Conservation (phyloP, 2,113 vertebrate species). For the Hylia prasina region DNA sequence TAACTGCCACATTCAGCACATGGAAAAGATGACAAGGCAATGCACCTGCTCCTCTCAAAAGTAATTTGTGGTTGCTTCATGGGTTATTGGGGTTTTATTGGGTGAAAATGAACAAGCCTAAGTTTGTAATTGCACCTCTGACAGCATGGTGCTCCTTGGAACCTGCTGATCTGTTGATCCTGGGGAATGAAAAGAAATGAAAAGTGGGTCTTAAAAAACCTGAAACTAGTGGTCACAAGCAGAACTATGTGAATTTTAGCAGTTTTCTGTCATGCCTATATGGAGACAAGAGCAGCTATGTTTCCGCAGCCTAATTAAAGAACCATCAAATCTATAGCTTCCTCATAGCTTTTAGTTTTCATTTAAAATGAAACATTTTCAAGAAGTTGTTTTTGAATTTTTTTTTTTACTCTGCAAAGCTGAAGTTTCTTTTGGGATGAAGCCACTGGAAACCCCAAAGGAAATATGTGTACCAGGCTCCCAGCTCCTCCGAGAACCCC, state of each 20-base stretch:
- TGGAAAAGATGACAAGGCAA: neutral
- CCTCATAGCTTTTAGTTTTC: neutral
- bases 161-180: neutral
- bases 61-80: neutral
- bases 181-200: neutral
- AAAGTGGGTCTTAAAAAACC: neutral
- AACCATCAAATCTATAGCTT: neutral
- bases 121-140: neutral
- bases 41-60: neutral
- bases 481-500: neutral
- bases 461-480: rapidly evolving
- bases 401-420: neutral
- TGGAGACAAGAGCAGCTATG: neutral
- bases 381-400: neutral
- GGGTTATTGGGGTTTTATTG: neutral
- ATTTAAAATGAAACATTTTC: neutral
- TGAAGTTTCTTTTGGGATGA: neutral
- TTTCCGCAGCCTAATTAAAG: neutral
- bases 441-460: neutral
- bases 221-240: neutral
- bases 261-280: neutral
- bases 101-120: neutral
- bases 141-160: neutral
- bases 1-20: neutral
- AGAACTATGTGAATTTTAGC: neutral